These are phyloP conservation scores for Diadegma fenestrale DNA, from an alignment of 2,888 invertebrate genomes.

Conservation along the genomic window DNA sequence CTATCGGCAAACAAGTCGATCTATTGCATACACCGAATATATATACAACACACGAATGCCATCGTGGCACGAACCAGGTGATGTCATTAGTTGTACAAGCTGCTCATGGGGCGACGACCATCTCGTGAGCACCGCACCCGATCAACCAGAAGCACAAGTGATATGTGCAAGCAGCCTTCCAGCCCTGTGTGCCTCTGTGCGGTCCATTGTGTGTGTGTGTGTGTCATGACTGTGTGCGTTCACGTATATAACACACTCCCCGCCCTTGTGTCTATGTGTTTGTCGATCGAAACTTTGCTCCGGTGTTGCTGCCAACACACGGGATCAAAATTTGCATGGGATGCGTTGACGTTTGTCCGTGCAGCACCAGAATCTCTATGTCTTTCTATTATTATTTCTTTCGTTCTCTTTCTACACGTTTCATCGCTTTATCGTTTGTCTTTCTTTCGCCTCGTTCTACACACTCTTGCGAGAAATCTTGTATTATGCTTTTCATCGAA, in stretches of 20 bases:
- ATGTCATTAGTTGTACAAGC: constrained; percentile 66
- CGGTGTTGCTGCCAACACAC: not conserved
- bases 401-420: not conserved
- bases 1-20: constrained; percentile 66
- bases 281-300: constrained; percentile 51
- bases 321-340: constrained; percentile 16
- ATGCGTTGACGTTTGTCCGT: not conserved
- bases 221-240: not conserved
- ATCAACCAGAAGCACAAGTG: constrained; percentile 38
- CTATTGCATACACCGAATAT: constrained; percentile 25
- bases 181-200: not conserved
- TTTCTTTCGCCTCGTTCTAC: not conserved
- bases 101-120: constrained; percentile 56
- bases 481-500: not conserved
- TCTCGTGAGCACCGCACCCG: constrained; percentile 30
- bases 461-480: too few relatives aligned
- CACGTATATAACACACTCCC: too few relatives aligned
- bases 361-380: not conserved
- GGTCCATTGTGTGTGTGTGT: not conserved
- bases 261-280: not conserved
- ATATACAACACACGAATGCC: constrained; percentile 20
- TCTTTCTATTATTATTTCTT: not conserved
- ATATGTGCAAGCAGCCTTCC: constrained; percentile 31
- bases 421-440: not conserved
- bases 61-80: constrained; percentile 48